phyloP scores from a whole-genome alignment of 2,888 invertebrate species.

The Archaeoteleia sp. region DNA sequence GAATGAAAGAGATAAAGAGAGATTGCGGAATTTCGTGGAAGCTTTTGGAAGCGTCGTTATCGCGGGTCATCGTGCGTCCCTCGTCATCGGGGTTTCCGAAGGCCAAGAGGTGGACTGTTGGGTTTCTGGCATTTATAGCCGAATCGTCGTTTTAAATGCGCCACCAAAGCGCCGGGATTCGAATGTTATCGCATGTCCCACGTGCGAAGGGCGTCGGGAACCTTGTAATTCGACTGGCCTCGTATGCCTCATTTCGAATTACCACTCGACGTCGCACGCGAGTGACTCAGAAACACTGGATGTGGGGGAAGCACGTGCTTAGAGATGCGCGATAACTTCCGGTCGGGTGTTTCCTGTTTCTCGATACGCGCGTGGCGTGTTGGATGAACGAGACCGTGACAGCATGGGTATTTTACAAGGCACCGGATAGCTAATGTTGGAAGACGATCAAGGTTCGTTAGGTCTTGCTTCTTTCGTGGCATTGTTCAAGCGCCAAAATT shows the following conservation, averaged over 20 bases:
- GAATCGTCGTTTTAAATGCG: slow-evolving; percentile 48
- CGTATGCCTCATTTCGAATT: slow-evolving; percentile 20
- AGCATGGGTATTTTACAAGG: slow-evolving; percentile 32
- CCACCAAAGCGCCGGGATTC: slow-evolving; percentile 41
- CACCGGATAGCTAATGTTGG: slow-evolving; percentile 16
- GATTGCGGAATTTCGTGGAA: slow-evolving; percentile 37
- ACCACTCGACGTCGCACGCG: slow-evolving; percentile 5
- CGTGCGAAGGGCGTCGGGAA: slow-evolving; percentile 41
- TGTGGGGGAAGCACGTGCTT: slow-evolving; percentile 40
- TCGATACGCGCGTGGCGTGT: slow-evolving; percentile 40
- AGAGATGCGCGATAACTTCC: slow-evolving; percentile 45
- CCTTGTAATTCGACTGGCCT: slow-evolving; percentile 17
- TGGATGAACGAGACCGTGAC: slow-evolving; percentile 46
- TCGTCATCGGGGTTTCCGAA: slow-evolving; percentile 47
- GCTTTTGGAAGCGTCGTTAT: slow-evolving; percentile 43
- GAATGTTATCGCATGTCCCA: slow-evolving; percentile 56
- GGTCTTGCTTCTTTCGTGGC: slow-evolving; percentile 29
- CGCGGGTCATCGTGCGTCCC: slow-evolving; percentile 31
- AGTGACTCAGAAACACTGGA: slow-evolving; percentile 2
- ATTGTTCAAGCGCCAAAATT: slow-evolving; percentile 21
- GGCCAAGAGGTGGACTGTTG: slow-evolving; percentile 39
- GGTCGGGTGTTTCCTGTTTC: slow-evolving; percentile 38
- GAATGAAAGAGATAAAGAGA: no score
- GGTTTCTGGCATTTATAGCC: no score
- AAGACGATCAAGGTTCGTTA: slow-evolving; percentile 15